A percentile compares a stretch with the other conserved stretches of the same genome.
Evolutionary conservation across 1,140 invertebrate genomes (phyloP).

Genomic region (Portunus trituberculatus): DNA sequence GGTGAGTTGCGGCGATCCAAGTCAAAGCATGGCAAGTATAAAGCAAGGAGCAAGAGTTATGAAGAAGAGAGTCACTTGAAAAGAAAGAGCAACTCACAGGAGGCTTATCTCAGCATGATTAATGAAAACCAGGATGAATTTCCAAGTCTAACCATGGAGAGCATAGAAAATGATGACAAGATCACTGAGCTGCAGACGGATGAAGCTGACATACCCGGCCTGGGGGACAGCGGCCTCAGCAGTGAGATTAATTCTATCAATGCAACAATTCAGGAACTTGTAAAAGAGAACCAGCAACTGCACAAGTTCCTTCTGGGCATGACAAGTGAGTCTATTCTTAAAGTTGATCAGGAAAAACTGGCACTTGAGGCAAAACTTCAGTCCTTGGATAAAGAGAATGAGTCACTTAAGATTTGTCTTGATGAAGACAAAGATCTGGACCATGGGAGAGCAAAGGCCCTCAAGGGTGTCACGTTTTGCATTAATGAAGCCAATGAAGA

Average conservation of each 20-base stretch:
- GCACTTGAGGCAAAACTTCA: slow-evolving; percentile 62
- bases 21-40: slow-evolving; percentile 59
- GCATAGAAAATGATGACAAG: slow-evolving; percentile 64
- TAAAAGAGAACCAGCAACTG: slow-evolving; percentile 67
- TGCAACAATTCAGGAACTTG: slow-evolving; percentile 71
- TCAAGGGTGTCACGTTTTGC: slow-evolving; percentile 35
- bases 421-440: slow-evolving; percentile 26
- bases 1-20: slow-evolving; percentile 39
- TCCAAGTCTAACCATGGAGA: slow-evolving; percentile 67
- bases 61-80: slow-evolving; percentile 35
- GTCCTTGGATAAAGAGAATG: slow-evolving; percentile 62
- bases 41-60: slow-evolving; percentile 61
- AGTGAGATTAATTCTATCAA: slow-evolving; percentile 74
- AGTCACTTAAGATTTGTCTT: slow-evolving; percentile 48
- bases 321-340: slow-evolving; percentile 67
- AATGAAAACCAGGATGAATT: slow-evolving; percentile 71
- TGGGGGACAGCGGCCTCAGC: slow-evolving; percentile 70
- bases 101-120: slow-evolving; percentile 66
- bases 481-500: background rate
- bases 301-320: slow-evolving; percentile 73
- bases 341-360: slow-evolving; percentile 71
- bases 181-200: slow-evolving; percentile 64
- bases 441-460: background rate
- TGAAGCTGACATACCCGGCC: slow-evolving; percentile 67
- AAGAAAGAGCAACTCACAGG: slow-evolving; percentile 27